These are phyloP conservation scores for Battus philenor DNA, from an alignment of 1,140 invertebrate species.

Conservation along the genomic window DNA sequence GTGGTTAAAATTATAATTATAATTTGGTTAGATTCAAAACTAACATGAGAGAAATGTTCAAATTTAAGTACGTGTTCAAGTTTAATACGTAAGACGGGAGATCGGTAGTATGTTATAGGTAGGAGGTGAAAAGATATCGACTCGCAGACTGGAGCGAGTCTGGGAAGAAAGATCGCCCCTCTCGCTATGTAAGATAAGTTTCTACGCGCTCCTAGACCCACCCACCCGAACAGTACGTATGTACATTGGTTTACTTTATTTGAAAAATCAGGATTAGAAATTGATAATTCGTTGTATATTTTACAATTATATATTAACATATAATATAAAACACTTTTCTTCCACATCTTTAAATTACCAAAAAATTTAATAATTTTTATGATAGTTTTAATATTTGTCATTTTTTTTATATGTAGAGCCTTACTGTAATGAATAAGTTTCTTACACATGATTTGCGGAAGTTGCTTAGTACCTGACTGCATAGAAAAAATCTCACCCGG, in stretches of 20 bases:
- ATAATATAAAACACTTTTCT: too few relatives aligned
- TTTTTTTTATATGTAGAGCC: too few relatives aligned
- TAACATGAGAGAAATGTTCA: too few relatives aligned
- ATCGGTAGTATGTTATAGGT: slow-evolving; percentile 10
- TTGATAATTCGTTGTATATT: neutral
- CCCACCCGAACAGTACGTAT: neutral
- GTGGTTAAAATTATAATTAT: too few relatives aligned
- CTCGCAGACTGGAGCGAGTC: slow-evolving; percentile 2
- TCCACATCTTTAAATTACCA: neutral
- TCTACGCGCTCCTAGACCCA: neutral
- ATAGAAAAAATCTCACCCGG: slow-evolving; percentile 33
- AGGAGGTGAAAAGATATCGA: slow-evolving; percentile 9
- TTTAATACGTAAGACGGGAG: too few relatives aligned
- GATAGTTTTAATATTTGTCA: too few relatives aligned
- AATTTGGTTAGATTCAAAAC: too few relatives aligned
- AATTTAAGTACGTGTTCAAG: too few relatives aligned
- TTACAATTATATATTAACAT: neutral
- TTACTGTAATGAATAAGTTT: too few relatives aligned
- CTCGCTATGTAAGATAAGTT: neutral
- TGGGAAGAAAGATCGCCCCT: neutral
- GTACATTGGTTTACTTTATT: neutral
- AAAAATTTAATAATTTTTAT: neutral
- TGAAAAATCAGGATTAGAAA: neutral
- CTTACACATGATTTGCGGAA: too few relatives aligned
- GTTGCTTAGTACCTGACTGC: slow-evolving; percentile 38